phyloP scores from a whole-genome alignment of 2,797 vertebrate species.

The Sebastiscus albofasciatus region DNA sequence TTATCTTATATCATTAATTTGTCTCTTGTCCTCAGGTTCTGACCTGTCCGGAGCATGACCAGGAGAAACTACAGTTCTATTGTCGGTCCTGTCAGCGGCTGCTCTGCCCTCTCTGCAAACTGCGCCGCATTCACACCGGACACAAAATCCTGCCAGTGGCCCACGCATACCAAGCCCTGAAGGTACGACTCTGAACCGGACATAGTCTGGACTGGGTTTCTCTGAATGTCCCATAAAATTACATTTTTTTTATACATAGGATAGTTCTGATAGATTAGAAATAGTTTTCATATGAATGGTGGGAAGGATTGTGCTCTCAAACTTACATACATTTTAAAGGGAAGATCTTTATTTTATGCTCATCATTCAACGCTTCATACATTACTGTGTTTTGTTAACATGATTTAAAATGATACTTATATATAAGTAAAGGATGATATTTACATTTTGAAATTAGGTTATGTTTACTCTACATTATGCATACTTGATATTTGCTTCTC shows the following conservation, averaged over 20 bases:
- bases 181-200: constrained; percentile 76
- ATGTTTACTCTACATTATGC: background rate
- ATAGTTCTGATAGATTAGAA: background rate
- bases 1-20: background rate
- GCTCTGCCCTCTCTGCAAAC: constrained; percentile 94
- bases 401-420: background rate
- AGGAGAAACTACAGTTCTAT: constrained; percentile 95
- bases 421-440: background rate
- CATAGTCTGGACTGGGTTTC: background rate
- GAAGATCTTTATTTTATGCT: no score
- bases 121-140: constrained; percentile 89
- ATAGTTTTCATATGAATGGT: background rate
- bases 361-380: no score
- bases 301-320: background rate
- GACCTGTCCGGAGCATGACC: constrained; percentile 93
- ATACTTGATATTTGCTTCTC: background rate
- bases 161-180: constrained; percentile 93
- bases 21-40: constrained; percentile 83
- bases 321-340: no score
- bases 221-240: background rate
- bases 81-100: constrained; percentile 94
- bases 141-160: constrained; percentile 94
- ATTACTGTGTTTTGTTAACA: no score
- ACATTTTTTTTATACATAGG: background rate
- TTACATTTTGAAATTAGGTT: background rate